Conservation (phyloP, 1,140 invertebrate species). For the Cydia fagiglandana region DNA sequence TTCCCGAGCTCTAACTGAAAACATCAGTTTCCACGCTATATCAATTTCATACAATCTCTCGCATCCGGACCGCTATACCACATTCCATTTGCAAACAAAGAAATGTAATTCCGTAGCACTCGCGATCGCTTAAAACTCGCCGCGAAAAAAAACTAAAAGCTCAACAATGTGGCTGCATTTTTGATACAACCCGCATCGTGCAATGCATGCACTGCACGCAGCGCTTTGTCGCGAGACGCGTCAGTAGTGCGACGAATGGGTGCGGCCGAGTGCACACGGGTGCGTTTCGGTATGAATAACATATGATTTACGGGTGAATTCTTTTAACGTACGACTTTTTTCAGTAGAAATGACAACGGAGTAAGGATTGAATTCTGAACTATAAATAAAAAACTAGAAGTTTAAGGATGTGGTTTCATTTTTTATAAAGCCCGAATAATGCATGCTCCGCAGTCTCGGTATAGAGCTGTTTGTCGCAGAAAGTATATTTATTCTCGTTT, state of each 20-base stretch:
- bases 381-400: too few relatives aligned
- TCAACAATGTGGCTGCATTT: constrained; percentile 24
- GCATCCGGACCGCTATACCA: constrained; percentile 14
- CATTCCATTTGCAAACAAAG: constrained; percentile 28
- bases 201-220: constrained; percentile 15
- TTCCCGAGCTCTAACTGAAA: neutral
- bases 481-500: neutral
- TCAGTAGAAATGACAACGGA: too few relatives aligned
- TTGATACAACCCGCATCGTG: constrained; percentile 22
- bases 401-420: too few relatives aligned
- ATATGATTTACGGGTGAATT: neutral
- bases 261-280: neutral
- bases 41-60: neutral
- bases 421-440: too few relatives aligned
- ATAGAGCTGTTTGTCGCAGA: neutral
- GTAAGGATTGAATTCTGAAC: too few relatives aligned
- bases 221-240: constrained; percentile 13
- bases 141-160: constrained; percentile 22
- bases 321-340: neutral
- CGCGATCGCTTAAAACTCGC: constrained; percentile 24
- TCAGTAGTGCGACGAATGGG: neutral
- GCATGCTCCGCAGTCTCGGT: neutral
- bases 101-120: constrained; percentile 26
- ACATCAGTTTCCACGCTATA: constrained; percentile 1
- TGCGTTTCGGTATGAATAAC: neutral